Conservation (phyloP, 1,140 invertebrate species). For the Bombus cullumanus region DNA sequence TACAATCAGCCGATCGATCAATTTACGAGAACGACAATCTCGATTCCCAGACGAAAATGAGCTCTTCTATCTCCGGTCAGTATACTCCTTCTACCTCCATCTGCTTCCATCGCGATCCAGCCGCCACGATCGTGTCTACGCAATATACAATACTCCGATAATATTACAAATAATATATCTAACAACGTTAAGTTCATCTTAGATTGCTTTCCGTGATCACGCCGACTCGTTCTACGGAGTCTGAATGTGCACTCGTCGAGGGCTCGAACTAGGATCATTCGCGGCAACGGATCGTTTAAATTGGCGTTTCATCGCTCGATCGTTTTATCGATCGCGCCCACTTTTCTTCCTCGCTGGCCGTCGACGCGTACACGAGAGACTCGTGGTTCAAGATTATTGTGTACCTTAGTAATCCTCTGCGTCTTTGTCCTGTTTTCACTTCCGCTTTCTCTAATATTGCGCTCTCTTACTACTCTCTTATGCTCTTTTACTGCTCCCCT, state of each 20-base stretch:
- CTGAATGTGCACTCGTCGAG: conserved; percentile 57
- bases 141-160: conserved; percentile 77
- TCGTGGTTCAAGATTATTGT: conserved; percentile 64
- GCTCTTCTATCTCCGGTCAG: not conserved
- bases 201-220: conserved; percentile 81
- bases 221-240: conserved; percentile 63
- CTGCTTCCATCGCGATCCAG: conserved; percentile 37
- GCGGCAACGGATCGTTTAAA: not conserved
- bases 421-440: conserved; percentile 54
- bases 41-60: not conserved
- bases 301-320: conserved; percentile 2
- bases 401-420: conserved; percentile 53
- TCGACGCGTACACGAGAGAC: conserved; percentile 60
- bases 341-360: not conserved
- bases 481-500: not conserved
- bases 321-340: not conserved
- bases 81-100: not conserved
- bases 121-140: conserved; percentile 69
- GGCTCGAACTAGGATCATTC: conserved; percentile 1
- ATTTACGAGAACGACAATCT: conserved; percentile 21
- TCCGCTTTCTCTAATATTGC: conserved; percentile 60
- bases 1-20: not conserved
- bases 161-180: conserved; percentile 82
- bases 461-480: conserved; percentile 28
- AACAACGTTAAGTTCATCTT: conserved; percentile 81